phyloP scores from a whole-genome alignment of 2,113 vertebrate genomes.

The Seriola rivoliana region DNA sequence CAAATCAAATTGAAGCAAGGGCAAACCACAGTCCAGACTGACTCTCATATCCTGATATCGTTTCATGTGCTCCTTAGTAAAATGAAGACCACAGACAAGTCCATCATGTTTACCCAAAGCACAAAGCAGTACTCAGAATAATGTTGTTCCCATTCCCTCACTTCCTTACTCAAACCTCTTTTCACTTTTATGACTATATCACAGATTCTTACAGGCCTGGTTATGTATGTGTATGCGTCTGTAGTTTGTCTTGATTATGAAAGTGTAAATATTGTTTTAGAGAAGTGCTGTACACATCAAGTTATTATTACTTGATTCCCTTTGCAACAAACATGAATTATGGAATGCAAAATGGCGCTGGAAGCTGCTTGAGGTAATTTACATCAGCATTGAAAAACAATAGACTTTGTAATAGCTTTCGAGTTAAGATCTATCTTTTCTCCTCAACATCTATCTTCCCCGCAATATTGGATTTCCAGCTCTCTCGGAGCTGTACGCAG shows the following conservation, averaged over 20 bases:
- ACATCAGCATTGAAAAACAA: conserved; percentile 66
- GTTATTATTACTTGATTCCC: conserved; percentile 51
- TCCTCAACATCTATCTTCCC: conserved; percentile 52
- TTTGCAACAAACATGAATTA: conserved; percentile 62
- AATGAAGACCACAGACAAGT: conserved; percentile 15
- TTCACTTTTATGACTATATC: not conserved
- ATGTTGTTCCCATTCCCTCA: not conserved
- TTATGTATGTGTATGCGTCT: conserved; percentile 14
- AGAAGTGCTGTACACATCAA: conserved; percentile 18
- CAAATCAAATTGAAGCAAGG: conserved; percentile 46
- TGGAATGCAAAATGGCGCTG: conserved; percentile 57
- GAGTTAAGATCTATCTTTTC: conserved; percentile 63
- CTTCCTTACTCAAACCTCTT: not conserved
- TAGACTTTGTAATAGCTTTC: conserved; percentile 66
- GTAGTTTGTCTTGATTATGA: conserved; percentile 41
- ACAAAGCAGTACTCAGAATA: conserved; percentile 13
- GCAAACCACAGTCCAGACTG: conserved; percentile 40
- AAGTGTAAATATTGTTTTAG: conserved; percentile 31
- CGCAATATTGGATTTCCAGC: conserved; percentile 62
- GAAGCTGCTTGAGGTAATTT: conserved; percentile 64
- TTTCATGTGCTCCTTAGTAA: conserved; percentile 12
- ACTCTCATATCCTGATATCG: conserved; percentile 15
- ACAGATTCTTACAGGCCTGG: not conserved
- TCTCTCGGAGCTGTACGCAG: conserved; percentile 26
- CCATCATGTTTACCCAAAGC: conserved; percentile 1